Evolutionary conservation across 1,140 invertebrate genomes (phyloP).

Genomic region (Antheraea mylitta): DNA sequence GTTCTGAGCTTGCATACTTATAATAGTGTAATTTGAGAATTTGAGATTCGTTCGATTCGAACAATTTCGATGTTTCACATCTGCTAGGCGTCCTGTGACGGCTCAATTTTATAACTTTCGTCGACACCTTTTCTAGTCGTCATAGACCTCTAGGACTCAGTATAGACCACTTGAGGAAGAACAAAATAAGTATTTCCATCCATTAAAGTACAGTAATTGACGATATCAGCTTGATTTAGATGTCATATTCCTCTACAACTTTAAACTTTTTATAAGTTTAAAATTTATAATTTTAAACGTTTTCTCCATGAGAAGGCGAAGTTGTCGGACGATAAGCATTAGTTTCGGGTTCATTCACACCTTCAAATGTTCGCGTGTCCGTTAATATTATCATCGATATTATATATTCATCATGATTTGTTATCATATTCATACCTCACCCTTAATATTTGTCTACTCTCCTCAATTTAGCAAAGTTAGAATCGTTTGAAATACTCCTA

Average conservation of each 20-base stretch:
- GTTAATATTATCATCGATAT: slow-evolving; percentile 10
- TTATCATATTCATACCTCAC: slow-evolving; percentile 24
- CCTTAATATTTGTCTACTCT: slow-evolving; percentile 8
- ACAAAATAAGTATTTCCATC: too few species aligned
- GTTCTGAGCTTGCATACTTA: too few species aligned
- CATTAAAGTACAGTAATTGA: background rate
- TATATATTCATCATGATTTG: slow-evolving; percentile 18
- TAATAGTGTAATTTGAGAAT: too few species aligned
- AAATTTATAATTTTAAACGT: slow-evolving; percentile 13
- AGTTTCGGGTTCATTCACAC: slow-evolving; percentile 39
- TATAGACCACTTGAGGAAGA: too few species aligned
- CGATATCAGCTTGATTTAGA: background rate
- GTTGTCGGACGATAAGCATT: slow-evolving; percentile 37
- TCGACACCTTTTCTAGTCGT: too few species aligned
- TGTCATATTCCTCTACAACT: background rate
- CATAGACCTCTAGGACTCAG: too few species aligned
- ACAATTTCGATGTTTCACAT: too few species aligned
- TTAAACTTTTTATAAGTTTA: slow-evolving; percentile 2
- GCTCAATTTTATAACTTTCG: too few species aligned
- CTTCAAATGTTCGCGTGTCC: slow-evolving; percentile 12
- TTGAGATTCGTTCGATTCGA: too few species aligned
- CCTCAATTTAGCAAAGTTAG: background rate
- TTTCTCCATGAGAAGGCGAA: slow-evolving; percentile 32
- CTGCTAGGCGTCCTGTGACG: too few species aligned
- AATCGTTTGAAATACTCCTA: background rate